Evolutionary conservation across 2,888 invertebrate genomes (phyloP), one percentile per base, ranked within the genome.

Genomic region (Megastigmus dorsalis): DNA sequence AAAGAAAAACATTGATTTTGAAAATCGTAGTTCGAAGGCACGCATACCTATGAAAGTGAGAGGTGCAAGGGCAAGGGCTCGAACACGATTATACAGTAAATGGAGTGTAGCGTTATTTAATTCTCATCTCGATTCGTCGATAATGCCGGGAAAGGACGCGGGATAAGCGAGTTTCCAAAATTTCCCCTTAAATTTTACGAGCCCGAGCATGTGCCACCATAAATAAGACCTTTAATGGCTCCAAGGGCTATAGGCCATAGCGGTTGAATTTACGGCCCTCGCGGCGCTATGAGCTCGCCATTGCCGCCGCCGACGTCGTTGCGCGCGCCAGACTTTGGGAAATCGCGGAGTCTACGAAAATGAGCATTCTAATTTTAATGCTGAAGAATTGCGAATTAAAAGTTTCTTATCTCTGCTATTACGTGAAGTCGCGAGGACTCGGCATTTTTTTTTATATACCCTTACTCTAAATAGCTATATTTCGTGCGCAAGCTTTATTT

Each of bases 111-210:
- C 59, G 33, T 65, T 75, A 71, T 71, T 75, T 71, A 62, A 71
- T 70, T 67, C 70, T 62, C 66, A 36, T 38, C 62, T 67, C 62
- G 62, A 75, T 75, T 75, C 66, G 62, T 71, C 75, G 75, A 75
- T 75, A 71, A 71, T 71, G 50, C 66, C 18, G 54, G 18, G 28
- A 26, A 63, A 57, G 65, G 63, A 55, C 9, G n/a, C n/a, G 62
- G 68, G 67, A 68, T 76, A 76, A 76, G 68, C 68, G 72, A 76
- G 75, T 76, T 76, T 76, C 72, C 68, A 72, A 76, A 76, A 76
- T 76, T 72, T 15, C 30, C 68, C 68, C n/a, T 68, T 72, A 76
- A 76, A 76, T 68, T 71, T 75, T 54, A 75, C 70, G 70, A 71
- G 15, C 75, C 59, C 50, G 30, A 54, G 75, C n/a, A 68, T 57